Base-by-base conservation (phyloP, 2,113 vertebrate genomes). In the Excalfactoria chinensis region DNA sequence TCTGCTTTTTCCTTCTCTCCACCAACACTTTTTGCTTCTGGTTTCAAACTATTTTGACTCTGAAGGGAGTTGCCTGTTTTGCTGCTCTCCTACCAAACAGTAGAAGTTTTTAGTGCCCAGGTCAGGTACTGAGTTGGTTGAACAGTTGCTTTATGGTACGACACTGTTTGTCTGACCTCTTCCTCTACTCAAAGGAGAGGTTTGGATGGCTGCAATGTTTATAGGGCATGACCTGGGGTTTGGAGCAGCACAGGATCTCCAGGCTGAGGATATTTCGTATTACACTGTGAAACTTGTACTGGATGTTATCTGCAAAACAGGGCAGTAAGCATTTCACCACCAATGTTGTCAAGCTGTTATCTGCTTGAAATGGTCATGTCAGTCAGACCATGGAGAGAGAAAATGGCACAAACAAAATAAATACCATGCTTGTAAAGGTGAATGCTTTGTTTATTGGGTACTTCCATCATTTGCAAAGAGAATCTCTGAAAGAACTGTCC, bases 201-300 rank as follows among this genome's bases (percentile, higher is more conserved):
- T 70, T 34, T 53, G 40, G 75, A 28, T 64, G 34, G 26, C 20
- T 69, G 37, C 32, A 3, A 3, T 25, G 16, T 21, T n/a, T 75
- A 75, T 2, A 6, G 8, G 75, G 26, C 0, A 0, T 1, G 5
- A 8, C 28, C 58, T 40, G 21, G 21, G 2, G 32, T 69, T 18
- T 35, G 34, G 55, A 80, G n/a, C 43, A 37, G 12, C 44, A 11
- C 0, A 0, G 25, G 8, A 22, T 77, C 84, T 73, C 23, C 21
- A 41, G 26, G 23, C 59, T 80, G 16, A 69, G 46, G 9, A 7
- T 34, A 6, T 37, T 78, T 48, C 40, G 41, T 5, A 12, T 89
- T 63, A 32, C 8, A 5, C 46, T 22, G 7, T 66, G 43, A 93
- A 68, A 7, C 4, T 14, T 23, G 7, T 20, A 10, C 48, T 51